Conservation (phyloP, 2,888 invertebrate species). For the Chymomyza caudatula region DNA sequence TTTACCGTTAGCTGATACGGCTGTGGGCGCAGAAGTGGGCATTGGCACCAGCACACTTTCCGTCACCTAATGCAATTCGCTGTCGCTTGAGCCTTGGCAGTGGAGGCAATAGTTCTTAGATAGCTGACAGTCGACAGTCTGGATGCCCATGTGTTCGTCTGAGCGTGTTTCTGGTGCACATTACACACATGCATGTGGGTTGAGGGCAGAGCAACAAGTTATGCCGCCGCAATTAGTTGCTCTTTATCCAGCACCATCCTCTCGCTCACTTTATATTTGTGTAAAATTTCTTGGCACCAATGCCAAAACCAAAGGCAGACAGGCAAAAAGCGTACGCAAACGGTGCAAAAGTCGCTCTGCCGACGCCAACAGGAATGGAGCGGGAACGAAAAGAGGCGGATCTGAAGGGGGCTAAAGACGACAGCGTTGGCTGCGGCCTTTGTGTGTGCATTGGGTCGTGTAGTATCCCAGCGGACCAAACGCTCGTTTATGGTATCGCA, state of each 20-base stretch:
- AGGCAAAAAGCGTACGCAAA: constrained; percentile 28
- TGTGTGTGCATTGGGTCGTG: too few relatives aligned
- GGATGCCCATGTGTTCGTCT: neutral
- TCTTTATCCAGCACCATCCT: constrained; percentile 15
- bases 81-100: constrained; percentile 9
- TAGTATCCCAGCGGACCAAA: too few relatives aligned
- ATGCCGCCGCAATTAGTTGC: constrained; percentile 68
- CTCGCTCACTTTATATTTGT: constrained; percentile 6
- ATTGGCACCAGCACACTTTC: neutral
- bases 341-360: neutral
- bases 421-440: constrained; percentile 21
- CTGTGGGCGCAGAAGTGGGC: constrained; percentile 36
- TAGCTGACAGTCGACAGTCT: constrained; percentile 41
- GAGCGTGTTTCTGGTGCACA: constrained; percentile 31
- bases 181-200: constrained; percentile 17
- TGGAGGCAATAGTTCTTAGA: constrained; percentile 47
- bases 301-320: constrained; percentile 66
- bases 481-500: too few relatives aligned
- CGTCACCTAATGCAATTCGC: constrained; percentile 56
- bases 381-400: neutral
- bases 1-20: constrained; percentile 60
- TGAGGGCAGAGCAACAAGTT: constrained; percentile 58
- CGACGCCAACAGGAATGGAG: neutral
- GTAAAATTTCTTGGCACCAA: constrained; percentile 68
- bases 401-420: too few relatives aligned